Evolutionary conservation across 1,140 invertebrate species (phyloP).

Genomic region (Plectrocnemia conspersa): DNA sequence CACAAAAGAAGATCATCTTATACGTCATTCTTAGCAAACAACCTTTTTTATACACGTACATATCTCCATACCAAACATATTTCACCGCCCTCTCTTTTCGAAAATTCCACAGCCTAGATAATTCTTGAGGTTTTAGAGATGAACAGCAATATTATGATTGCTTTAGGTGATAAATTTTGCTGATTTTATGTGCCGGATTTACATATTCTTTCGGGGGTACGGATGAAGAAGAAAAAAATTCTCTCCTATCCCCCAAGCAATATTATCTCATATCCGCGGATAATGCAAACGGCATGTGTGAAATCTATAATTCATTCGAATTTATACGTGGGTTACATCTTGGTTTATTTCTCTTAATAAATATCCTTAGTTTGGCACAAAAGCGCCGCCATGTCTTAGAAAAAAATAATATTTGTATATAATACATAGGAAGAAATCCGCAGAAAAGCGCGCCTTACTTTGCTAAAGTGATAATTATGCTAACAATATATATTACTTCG

Average conservation of each 20-base stretch:
- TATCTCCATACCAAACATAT: no score
- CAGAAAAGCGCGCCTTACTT: neutral
- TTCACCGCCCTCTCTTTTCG: neutral
- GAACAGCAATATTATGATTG: constrained; percentile 35
- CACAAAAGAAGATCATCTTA: neutral
- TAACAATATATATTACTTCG: constrained; percentile 1
- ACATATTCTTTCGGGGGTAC: constrained; percentile 26
- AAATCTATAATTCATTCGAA: constrained; percentile 36
- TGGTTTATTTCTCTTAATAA: constrained; percentile 30
- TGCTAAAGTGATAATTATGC: constrained; percentile 8
- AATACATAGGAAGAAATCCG: constrained; percentile 1
- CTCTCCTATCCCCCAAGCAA: neutral
- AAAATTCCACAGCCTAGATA: constrained; percentile 24
- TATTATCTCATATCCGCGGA: constrained; percentile 27
- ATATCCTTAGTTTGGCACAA: constrained; percentile 29
- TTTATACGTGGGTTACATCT: constrained; percentile 31
- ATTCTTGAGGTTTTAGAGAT: constrained; percentile 24
- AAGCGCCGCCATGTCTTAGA: neutral
- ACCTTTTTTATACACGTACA: constrained; percentile 4
- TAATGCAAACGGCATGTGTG: constrained; percentile 34
- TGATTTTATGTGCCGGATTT: constrained; percentile 34
- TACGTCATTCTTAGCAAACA: constrained; percentile 3
- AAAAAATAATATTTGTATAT: no score
- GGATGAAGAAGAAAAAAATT: no score
- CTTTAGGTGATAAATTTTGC: constrained; percentile 35